Percentiles rank a stretch among this genome's conserved stretches.
These are phyloP conservation scores for Listronotus oregonensis DNA, from an alignment of 1,140 invertebrate genomes.

Conservation along the genomic window DNA sequence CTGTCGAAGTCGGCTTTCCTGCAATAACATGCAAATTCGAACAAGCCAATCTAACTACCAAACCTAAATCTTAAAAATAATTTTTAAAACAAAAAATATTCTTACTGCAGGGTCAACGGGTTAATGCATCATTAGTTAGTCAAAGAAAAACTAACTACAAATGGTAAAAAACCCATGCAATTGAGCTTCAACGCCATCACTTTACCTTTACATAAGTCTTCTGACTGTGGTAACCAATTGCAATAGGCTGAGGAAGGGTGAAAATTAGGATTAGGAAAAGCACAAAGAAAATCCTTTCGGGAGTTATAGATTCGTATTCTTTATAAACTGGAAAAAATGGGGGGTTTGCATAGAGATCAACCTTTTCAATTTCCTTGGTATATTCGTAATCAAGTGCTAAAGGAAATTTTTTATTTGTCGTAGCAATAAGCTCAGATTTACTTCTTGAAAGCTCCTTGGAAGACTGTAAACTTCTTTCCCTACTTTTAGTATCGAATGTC, in stretches of 20 bases:
- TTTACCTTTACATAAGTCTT: slow-evolving; percentile 50
- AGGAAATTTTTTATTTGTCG: slow-evolving; percentile 48
- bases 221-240: slow-evolving; percentile 50
- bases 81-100: slow-evolving; percentile 43
- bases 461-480: slow-evolving; percentile 6
- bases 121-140: slow-evolving; percentile 47
- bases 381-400: slow-evolving; percentile 39
- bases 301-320: slow-evolving; percentile 16
- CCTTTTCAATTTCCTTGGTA: slow-evolving; percentile 15
- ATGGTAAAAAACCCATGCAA: slow-evolving; percentile 49
- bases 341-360: slow-evolving; percentile 49
- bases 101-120: slow-evolving; percentile 50
- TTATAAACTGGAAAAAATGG: slow-evolving; percentile 51
- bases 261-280: slow-evolving; percentile 7
- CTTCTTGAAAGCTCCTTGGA: slow-evolving; percentile 38
- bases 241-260: slow-evolving; percentile 51
- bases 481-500: background rate
- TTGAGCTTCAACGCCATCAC: slow-evolving; percentile 45
- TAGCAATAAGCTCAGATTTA: slow-evolving; percentile 48
- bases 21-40: slow-evolving; percentile 57
- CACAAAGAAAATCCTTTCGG: slow-evolving; percentile 27
- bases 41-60: slow-evolving; percentile 55
- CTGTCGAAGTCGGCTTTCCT: slow-evolving; percentile 54
- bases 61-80: slow-evolving; percentile 42
- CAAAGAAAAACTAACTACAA: slow-evolving; percentile 47